Base-by-base conservation (phyloP, 1,140 invertebrate species). In the Lepeophtheirus salmonis region DNA sequence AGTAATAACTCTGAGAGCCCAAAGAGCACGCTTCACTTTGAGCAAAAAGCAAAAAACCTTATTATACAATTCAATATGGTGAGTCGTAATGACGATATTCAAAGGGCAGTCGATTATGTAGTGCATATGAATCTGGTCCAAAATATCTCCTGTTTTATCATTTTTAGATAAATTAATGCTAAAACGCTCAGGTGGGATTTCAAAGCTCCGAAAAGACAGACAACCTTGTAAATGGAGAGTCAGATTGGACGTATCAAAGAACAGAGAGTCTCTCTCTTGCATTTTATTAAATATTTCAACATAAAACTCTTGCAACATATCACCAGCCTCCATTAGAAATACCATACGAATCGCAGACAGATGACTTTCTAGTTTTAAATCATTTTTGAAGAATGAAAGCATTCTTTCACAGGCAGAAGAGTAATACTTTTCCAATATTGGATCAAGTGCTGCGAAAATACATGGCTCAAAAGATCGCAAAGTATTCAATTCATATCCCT, bases 271-370 rank as follows among this genome's bases (percentile, higher is more conserved):
- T 65, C 72, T 72, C 75, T 64, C 18, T 62, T 56, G 63, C 68
- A 79, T 78, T 71, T 77, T 76, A 13, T 74, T 64, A 72, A 79
- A 79, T 25, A 78, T 71, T 48, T 72, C 68, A 18, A 74, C 72
- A 62, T 77, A 80, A 66, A 81, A 80, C 60, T 76, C 75, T 65
- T 75, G 78, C 72, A 81, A 76, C 13, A 78, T 66, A 63, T 80
- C 77, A 26, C 78, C 79, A 51, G 70, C 69, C 66, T 77, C 76
- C 76, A 82, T 80, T 66, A 82, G 71, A 64, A 77, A 80, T 62
- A 80, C 68, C n/a, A 69, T 72, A 61, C 72, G 70, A 65, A 78
- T 69, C 56, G 75, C 66, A 48, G 70, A 69, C 26, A 78, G 67
- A 63, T 77, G 72, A 26, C 67, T 68, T 26, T 74, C 72, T 3